phyloP scores from a whole-genome alignment of 2,888 invertebrate species.

The Boloria euphrosyne region DNA sequence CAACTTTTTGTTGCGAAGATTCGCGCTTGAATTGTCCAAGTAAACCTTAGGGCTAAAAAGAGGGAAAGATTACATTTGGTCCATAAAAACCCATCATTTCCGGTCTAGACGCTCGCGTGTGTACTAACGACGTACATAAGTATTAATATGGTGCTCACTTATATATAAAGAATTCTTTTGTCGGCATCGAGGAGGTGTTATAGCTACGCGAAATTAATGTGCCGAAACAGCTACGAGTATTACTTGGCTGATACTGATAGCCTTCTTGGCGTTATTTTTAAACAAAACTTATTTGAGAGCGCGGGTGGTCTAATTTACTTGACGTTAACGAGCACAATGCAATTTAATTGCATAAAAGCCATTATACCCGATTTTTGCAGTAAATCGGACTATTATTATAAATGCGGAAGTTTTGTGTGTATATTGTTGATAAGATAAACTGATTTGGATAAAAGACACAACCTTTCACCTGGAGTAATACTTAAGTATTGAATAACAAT shows the following conservation, averaged over 20 bases:
- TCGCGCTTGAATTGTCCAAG: conserved; percentile 19
- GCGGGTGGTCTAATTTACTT: conserved; percentile 19
- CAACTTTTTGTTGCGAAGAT: conserved; percentile 5
- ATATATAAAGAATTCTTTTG: conserved; percentile 33
- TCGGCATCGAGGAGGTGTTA: conserved; percentile 44
- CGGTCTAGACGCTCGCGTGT: conserved; percentile 70
- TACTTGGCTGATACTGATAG: too few relatives aligned
- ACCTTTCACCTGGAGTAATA: too few relatives aligned
- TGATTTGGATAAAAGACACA: too few relatives aligned
- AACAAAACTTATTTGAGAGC: conserved; percentile 10
- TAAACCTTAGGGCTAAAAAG: conserved; percentile 24
- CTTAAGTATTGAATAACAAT: too few relatives aligned
- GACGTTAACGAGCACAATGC: conserved; percentile 5
- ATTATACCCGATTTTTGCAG: too few relatives aligned
- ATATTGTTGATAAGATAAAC: too few relatives aligned
- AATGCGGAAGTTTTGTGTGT: too few relatives aligned
- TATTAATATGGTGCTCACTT: conserved; percentile 46
- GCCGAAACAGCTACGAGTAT: conserved; percentile 38
- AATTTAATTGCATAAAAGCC: conserved; percentile 1
- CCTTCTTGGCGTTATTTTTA: conserved; percentile 18
- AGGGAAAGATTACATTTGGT: conserved; percentile 26
- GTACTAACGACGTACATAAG: conserved; percentile 61
- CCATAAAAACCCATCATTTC: conserved; percentile 48
- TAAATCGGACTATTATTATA: too few relatives aligned
- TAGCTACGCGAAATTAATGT: conserved; percentile 52